These are phyloP conservation scores for Pristionchus mayeri DNA, from an alignment of 2,888 invertebrate genomes.

Conservation along the genomic window DNA sequence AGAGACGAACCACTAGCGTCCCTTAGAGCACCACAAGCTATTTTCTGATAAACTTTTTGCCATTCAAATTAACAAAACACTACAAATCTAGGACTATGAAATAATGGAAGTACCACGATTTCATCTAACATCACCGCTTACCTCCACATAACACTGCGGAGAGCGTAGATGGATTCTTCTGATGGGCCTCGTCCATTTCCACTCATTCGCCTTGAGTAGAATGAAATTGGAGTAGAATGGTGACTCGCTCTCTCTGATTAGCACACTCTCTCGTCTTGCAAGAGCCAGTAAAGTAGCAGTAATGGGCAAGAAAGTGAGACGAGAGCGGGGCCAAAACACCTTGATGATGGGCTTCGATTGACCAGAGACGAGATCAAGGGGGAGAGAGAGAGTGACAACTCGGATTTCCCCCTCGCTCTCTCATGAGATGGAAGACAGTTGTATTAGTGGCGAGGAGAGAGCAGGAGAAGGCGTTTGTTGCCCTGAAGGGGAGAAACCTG, in stretches of 20 bases:
- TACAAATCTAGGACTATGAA: too few relatives aligned
- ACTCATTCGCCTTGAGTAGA: not conserved
- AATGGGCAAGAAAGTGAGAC: not conserved
- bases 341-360: conserved; percentile 21
- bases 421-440: conserved; percentile 23
- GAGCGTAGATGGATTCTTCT: not conserved
- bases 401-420: conserved; percentile 2
- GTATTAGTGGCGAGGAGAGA: not conserved
- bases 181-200: not conserved
- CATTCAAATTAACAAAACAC: too few relatives aligned
- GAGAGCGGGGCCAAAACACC: conserved; percentile 26
- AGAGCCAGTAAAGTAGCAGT: conserved; percentile 12
- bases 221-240: not conserved
- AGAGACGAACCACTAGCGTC: not conserved
- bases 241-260: not conserved
- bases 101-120: too few relatives aligned
- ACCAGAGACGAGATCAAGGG: conserved; percentile 25
- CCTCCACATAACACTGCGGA: conserved; percentile 37
- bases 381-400: conserved; percentile 25
- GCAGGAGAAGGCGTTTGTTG: not conserved
- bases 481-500: not conserved
- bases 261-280: not conserved
- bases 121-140: too few relatives aligned
- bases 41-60: too few relatives aligned
- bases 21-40: too few relatives aligned